phyloP scores from a whole-genome alignment of 2,888 invertebrate genomes.

The Dermolepida albohirtum region DNA sequence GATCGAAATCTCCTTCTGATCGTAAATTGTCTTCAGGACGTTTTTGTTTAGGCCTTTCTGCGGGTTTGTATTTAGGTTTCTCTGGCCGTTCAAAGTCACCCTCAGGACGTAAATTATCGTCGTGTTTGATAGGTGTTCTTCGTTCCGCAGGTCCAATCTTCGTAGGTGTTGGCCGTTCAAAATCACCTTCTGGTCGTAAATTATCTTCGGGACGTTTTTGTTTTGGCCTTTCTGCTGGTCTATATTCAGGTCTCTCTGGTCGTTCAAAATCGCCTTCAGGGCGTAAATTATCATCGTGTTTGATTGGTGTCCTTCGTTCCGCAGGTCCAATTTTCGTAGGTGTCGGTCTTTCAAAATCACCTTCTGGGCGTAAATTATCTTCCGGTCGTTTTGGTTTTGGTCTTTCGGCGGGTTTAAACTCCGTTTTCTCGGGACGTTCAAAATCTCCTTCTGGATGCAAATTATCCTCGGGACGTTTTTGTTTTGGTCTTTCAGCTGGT shows the following conservation, averaged over 20 bases:
- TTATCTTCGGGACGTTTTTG: constrained; percentile 62
- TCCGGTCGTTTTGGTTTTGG: constrained; percentile 68
- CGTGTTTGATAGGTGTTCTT: constrained; percentile 64
- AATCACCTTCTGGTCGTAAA: constrained; percentile 62
- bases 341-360: constrained; percentile 68
- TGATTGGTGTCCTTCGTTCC: constrained; percentile 63
- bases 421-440: constrained; percentile 60
- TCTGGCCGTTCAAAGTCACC: constrained; percentile 63
- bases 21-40: constrained; percentile 68
- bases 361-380: constrained; percentile 73
- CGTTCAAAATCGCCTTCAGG: constrained; percentile 62
- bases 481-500: constrained; percentile 58
- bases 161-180: constrained; percentile 64
- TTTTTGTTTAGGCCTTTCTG: constrained; percentile 67
- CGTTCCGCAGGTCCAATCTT: constrained; percentile 63
- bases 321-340: constrained; percentile 63
- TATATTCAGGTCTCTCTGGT: constrained; percentile 51
- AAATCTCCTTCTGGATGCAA: constrained; percentile 67
- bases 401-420: constrained; percentile 65
- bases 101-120: constrained; percentile 64
- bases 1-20: constrained; percentile 69
- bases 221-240: constrained; percentile 59
- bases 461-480: constrained; percentile 66
- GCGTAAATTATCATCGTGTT: constrained; percentile 73
- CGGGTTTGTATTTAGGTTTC: constrained; percentile 62